Conservation (phyloP, 2,797 vertebrate species). For the Prionace glauca region DNA sequence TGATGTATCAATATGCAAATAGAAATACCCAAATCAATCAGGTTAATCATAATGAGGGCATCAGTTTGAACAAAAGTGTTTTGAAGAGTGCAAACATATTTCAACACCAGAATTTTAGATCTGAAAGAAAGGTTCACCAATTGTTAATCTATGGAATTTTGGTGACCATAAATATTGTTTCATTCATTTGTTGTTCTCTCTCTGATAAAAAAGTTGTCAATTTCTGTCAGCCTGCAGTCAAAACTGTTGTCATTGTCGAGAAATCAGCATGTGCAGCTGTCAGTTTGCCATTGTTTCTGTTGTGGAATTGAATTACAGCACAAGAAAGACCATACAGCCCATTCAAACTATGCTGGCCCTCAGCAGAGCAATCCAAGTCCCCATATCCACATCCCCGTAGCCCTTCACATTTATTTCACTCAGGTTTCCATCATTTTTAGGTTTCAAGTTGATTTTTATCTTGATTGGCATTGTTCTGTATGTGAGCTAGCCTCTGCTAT, state of each 20-base stretch:
- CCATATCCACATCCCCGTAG: background rate
- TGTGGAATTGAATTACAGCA: background rate
- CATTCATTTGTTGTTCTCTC: background rate
- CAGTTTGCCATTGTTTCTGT: background rate
- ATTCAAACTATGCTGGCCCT: background rate
- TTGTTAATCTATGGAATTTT: background rate
- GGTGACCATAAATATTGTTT: background rate
- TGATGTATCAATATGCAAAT: background rate
- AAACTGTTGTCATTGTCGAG: background rate
- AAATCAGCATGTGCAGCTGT: too few species aligned
- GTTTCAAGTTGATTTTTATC: background rate
- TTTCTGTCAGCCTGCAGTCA: background rate
- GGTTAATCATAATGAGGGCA: background rate
- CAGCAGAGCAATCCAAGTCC: too few species aligned
- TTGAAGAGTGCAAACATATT: background rate
- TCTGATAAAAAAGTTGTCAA: too few species aligned
- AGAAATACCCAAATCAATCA: background rate
- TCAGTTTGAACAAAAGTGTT: background rate
- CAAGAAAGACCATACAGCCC: background rate
- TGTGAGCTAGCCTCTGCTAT: background rate
- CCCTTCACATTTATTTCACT: background rate
- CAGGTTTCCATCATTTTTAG: background rate
- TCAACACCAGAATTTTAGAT: background rate
- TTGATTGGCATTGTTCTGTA: background rate
- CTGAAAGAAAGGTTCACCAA: background rate